Base-by-base conservation (phyloP, 2,888 invertebrate genomes). In the Lissocephala sabroskyi region DNA sequence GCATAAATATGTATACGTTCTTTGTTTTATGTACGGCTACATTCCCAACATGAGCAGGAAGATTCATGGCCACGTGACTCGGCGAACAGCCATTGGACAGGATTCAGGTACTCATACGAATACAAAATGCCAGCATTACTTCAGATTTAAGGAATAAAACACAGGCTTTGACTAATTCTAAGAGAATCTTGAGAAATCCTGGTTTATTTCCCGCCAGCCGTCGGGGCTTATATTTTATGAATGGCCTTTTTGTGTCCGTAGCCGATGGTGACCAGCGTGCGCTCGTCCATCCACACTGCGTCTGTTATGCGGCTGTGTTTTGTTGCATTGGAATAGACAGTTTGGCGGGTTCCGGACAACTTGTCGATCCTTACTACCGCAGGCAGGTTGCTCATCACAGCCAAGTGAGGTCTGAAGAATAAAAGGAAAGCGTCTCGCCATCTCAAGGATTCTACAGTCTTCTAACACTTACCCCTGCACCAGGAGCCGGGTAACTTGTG, bases 261-360 rank as follows among this genome's bases (percentile, higher is more conserved):
- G 29, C 71, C 71, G 28, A 64, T 56, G 7, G 77, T 76, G 9
- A 77, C 7, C 1, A 71, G 43, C 0, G 74, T 76, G 1, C 13
- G 33, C 0, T 52, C 52, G 37, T 66, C 59, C 1, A 16, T 36
- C 71, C 71, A 71, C 33, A 65, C 18, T 6, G 59, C 64, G 32
- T 71, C 71, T 0, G 57, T 66, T 1, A 65, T 39, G 1, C 70
- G 70, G 1, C 26, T 28, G 37, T 70, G 76, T 0, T 65, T 51
- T 2, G 62, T 40, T 16, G 52, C 39, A 3, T 60, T 52, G 2
- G 29, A 46, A 33, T 71, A 71, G n/a, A 74, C 16, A 14, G 58
- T 3, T 3, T 61, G 36, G n/a, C 56, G 59, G 1, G 41, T 33
- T 1, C 4, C 39, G 0, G 37, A 32, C 1, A 57, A 44, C 19